phyloP scores from a whole-genome alignment of 2,797 vertebrate species.

The Podarcis siculus region DNA sequence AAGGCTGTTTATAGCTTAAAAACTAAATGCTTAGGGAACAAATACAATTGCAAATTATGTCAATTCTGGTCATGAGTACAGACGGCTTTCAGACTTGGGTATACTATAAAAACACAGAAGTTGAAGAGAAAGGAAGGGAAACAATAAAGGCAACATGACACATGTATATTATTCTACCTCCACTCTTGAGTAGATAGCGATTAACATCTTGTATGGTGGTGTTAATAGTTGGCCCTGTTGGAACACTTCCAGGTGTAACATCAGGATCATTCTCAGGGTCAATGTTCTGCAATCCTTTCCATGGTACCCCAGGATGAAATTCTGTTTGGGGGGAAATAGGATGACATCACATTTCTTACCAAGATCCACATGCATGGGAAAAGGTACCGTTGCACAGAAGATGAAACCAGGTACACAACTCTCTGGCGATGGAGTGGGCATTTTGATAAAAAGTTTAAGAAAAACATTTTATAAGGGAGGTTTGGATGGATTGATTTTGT shows the following conservation, averaged over 20 bases:
- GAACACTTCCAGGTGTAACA: constrained; percentile 97
- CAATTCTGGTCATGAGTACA: not conserved
- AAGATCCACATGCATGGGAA: rapidly evolving
- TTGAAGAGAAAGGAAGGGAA: constrained; percentile 6
- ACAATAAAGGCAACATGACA: not conserved
- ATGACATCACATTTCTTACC: not conserved
- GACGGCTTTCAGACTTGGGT: constrained; percentile 17
- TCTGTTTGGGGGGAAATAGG: constrained; percentile 76
- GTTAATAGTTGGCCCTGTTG: constrained; percentile 95
- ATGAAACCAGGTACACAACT: not conserved
- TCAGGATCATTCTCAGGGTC: constrained; percentile 98
- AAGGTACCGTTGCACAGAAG: not conserved
- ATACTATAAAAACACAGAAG: not conserved
- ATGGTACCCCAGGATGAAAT: constrained; percentile 97
- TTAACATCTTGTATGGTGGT: constrained; percentile 98
- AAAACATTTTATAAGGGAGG: not conserved
- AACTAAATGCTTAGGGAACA: not conserved
- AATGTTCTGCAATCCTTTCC: constrained; percentile 99
- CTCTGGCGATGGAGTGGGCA: not conserved
- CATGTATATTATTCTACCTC: constrained; percentile 80
- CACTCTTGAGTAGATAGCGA: constrained; percentile 95
- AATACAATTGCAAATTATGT: not conserved
- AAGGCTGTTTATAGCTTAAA: not conserved
- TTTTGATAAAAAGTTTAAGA: not conserved
- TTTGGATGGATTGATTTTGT: not conserved